These are phyloP conservation scores for Petrolisthes manimaculis DNA, from an alignment of 2,888 invertebrate species.

Conservation along the genomic window DNA sequence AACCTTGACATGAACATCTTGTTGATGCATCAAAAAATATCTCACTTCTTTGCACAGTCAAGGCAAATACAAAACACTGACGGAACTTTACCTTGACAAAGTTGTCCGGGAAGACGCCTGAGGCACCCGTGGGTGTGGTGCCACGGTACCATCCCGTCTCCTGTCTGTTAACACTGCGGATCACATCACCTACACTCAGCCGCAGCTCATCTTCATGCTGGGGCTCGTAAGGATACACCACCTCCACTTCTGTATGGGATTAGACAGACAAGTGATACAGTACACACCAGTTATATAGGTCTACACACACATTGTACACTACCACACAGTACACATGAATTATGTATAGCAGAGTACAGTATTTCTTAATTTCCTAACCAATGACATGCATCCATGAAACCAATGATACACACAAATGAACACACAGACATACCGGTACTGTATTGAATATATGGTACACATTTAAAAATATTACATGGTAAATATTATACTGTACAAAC, in stretches of 20 bases:
- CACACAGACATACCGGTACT: too few relatives aligned
- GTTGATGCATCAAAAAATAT: neutral
- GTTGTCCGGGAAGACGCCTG: conserved; percentile 97
- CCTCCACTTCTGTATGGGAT: conserved; percentile 63
- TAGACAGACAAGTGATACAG: neutral
- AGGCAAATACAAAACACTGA: neutral
- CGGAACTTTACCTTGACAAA: conserved; percentile 79
- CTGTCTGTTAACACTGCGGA: conserved; percentile 50
- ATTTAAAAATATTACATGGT: too few relatives aligned
- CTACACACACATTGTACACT: neutral
- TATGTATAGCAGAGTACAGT: neutral
- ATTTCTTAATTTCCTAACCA: too few relatives aligned
- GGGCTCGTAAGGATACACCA: conserved; percentile 64
- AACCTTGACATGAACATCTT: too few relatives aligned
- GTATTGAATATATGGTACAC: too few relatives aligned
- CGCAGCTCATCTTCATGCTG: conserved; percentile 65
- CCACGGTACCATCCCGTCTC: conserved; percentile 95
- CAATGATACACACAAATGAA: too few relatives aligned
- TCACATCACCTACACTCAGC: conserved; percentile 61
- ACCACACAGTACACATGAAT: neutral
- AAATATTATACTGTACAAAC: too few relatives aligned
- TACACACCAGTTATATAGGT: neutral
- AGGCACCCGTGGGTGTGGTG: conserved; percentile 82
- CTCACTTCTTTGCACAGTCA: neutral
- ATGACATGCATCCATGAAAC: too few relatives aligned